A percentile compares a stretch with the other conserved stretches of the same genome.
Conservation (phyloP, 2,113 vertebrate genomes). For the Ornithorhynchus anatinus region DNA sequence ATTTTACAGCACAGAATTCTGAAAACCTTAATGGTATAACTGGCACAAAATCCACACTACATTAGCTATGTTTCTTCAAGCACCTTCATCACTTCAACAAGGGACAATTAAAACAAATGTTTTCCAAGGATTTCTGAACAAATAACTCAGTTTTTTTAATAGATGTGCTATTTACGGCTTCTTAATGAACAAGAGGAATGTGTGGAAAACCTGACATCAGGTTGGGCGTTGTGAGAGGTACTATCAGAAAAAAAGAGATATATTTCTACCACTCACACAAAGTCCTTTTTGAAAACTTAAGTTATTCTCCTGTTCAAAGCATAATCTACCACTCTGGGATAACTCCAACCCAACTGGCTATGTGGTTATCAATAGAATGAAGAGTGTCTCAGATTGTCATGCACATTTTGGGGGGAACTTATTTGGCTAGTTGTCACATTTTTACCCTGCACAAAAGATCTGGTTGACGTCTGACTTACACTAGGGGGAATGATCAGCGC, state of each 20-base stretch:
- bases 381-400: neutral
- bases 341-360: neutral
- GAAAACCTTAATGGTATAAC: constrained; percentile 47
- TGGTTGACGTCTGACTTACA: neutral
- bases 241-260: neutral
- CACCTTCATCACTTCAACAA: constrained; percentile 28
- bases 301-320: neutral
- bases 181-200: constrained; percentile 34
- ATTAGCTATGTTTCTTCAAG: constrained; percentile 46
- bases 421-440: constrained; percentile 2
- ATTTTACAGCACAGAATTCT: neutral
- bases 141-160: constrained; percentile 46
- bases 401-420: constrained; percentile 13
- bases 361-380: neutral
- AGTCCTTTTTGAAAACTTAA: neutral
- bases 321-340: neutral
- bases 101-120: constrained; percentile 68
- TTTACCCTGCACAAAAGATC: constrained; percentile 14
- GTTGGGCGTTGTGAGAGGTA: constrained; percentile 22
- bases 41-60: constrained; percentile 33
- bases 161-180: constrained; percentile 64
- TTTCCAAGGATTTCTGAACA: constrained; percentile 48
- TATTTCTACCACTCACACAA: neutral
- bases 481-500: constrained; percentile 3
- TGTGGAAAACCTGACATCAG: neutral